Evolutionary conservation across 2,888 invertebrate species (phyloP).

Genomic region (Epinotia nisella): DNA sequence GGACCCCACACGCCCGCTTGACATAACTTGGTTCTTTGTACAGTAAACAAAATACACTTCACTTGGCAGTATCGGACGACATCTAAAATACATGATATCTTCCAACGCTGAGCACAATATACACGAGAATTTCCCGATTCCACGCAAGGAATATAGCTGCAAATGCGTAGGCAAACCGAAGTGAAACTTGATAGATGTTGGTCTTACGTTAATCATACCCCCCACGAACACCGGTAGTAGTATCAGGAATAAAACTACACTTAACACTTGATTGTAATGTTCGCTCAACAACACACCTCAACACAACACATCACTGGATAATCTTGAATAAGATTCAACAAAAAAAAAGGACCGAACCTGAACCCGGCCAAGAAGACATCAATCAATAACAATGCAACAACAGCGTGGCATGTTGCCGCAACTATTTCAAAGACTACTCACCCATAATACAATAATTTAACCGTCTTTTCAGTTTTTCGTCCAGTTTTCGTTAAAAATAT

Average conservation of each 20-base stretch:
- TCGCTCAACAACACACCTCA: slow-evolving; percentile 25
- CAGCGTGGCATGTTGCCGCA: slow-evolving; percentile 43
- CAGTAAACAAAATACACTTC: slow-evolving; percentile 13
- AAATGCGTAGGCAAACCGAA: slow-evolving; percentile 19
- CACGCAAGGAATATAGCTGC: background rate
- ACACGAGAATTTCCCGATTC: background rate
- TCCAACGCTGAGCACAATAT: background rate
- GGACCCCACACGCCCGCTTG: background rate
- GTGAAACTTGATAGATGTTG: slow-evolving; percentile 6
- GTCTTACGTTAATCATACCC: slow-evolving; percentile 21
- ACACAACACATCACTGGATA: slow-evolving; percentile 39
- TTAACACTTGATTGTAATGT: slow-evolving; percentile 15
- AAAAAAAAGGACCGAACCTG: slow-evolving; percentile 54
- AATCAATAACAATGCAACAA: slow-evolving; percentile 70
- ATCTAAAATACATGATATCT: background rate
- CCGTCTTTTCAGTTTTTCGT: slow-evolving; percentile 49
- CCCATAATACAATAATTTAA: slow-evolving; percentile 56
- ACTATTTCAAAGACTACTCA: slow-evolving; percentile 57
- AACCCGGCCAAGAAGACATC: slow-evolving; percentile 67
- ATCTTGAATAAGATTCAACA: slow-evolving; percentile 58
- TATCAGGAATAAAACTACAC: slow-evolving; percentile 8
- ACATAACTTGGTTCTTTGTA: background rate
- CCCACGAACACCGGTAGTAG: slow-evolving; percentile 10
- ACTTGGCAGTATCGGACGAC: background rate
- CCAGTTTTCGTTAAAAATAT: slow-evolving; percentile 44